Evolutionary conservation across 2,113 vertebrate species (phyloP).

Genomic region (Anolis sagrei): DNA sequence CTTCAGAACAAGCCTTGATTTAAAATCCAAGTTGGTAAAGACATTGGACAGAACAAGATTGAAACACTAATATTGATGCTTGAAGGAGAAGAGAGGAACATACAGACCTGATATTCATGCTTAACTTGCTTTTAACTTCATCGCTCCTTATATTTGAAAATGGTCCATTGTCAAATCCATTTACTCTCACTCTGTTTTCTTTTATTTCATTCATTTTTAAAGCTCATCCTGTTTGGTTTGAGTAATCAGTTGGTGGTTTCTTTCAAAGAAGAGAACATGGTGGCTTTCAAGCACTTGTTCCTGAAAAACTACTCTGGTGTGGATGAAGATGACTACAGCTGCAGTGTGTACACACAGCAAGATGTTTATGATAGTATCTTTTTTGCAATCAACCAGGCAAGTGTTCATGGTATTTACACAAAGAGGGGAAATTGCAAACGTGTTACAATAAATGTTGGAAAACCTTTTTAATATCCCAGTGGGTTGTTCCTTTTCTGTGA

Average conservation of each 20-base stretch:
- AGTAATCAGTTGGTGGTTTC: slow-evolving; percentile 95
- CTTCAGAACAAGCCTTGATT: neutral
- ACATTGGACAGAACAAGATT: neutral
- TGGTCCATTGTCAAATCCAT: neutral
- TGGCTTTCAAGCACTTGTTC: slow-evolving; percentile 93
- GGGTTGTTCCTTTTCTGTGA: no score
- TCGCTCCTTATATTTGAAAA: neutral
- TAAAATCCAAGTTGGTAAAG: neutral
- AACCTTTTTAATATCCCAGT: no score
- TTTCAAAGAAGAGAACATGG: slow-evolving; percentile 91
- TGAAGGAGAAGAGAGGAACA: neutral
- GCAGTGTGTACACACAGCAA: slow-evolving; percentile 87
- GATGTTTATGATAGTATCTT: slow-evolving; percentile 86
- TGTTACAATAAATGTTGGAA: neutral
- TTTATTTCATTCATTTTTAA: slow-evolving; percentile 35
- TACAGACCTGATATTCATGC: neutral
- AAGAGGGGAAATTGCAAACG: neutral
- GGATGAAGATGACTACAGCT: slow-evolving; percentile 91
- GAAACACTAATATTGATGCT: neutral
- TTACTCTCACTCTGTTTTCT: neutral
- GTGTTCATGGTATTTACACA: slow-evolving; percentile 36
- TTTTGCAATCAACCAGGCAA: slow-evolving; percentile 89
- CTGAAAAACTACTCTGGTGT: slow-evolving; percentile 87
- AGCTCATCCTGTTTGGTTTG: slow-evolving; percentile 94
- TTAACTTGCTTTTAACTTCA: neutral